phyloP scores from a whole-genome alignment of 2,113 vertebrate species.

The Macheiramphus alcinus region DNA sequence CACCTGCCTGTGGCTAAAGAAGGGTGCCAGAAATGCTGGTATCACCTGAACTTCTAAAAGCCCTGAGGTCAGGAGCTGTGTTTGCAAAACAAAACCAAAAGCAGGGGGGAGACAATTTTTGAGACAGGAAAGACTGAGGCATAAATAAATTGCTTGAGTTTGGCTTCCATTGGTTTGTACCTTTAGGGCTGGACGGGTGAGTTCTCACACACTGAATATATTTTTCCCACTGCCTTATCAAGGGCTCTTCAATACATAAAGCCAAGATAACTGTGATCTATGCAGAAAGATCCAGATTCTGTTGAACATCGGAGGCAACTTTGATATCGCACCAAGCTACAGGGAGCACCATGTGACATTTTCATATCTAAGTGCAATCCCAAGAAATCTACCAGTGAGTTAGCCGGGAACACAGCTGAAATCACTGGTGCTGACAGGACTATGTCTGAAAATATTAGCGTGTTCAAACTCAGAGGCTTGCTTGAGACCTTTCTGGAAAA shows the following conservation, averaged over 20 bases:
- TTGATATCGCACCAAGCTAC: neutral
- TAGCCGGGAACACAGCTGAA: neutral
- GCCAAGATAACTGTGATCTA: neutral
- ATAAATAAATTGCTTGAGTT: neutral
- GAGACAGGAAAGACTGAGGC: neutral
- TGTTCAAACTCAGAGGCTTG: neutral
- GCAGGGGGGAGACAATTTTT: neutral
- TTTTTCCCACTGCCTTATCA: neutral
- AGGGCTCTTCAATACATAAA: neutral
- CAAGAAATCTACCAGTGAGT: neutral
- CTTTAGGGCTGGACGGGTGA: neutral
- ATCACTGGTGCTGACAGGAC: neutral
- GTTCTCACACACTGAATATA: neutral
- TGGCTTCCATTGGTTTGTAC: neutral
- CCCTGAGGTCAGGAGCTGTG: neutral
- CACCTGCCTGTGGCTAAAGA: neutral
- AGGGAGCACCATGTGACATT: neutral
- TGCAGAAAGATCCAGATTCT: neutral
- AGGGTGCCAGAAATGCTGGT: neutral
- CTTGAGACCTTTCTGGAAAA: constrained; percentile 10
- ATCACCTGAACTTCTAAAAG: neutral
- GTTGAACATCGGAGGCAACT: neutral
- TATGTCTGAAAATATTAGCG: neutral
- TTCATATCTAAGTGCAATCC: neutral
- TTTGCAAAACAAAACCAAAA: neutral